These are phyloP conservation scores for Anthoscopus minutus DNA, from an alignment of 2,113 vertebrate species.

Conservation along the genomic window DNA sequence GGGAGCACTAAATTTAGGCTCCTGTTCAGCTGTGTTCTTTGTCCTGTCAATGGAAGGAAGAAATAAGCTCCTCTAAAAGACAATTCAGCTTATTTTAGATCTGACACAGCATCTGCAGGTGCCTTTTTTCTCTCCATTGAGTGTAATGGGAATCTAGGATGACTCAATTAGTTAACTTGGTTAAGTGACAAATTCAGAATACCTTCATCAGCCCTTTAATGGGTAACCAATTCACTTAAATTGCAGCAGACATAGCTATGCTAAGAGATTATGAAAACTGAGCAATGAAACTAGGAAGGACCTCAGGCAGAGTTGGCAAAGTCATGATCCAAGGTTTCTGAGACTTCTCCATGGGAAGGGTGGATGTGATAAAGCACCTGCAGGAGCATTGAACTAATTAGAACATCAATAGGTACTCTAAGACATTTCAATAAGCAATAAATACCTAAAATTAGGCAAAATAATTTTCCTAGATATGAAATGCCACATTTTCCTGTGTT, in stretches of 20 bases:
- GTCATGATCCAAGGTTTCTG: not conserved
- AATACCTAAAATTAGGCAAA: not conserved
- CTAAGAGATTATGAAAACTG: not conserved
- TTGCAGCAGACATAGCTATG: not conserved
- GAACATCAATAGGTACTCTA: not conserved
- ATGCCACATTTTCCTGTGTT: not conserved
- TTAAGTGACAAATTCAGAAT: not conserved
- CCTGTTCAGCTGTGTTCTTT: slow-evolving; percentile 31
- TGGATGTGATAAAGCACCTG: not conserved
- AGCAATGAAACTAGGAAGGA: not conserved
- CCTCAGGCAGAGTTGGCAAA: not conserved
- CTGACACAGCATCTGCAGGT: slow-evolving; percentile 40
- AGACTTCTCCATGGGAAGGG: not conserved
- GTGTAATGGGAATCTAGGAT: not conserved
- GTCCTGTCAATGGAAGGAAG: slow-evolving; percentile 28
- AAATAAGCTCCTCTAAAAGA: slow-evolving; percentile 48
- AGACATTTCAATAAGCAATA: not conserved
- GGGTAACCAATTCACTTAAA: not conserved
- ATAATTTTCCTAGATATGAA: not conserved
- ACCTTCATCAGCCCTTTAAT: not conserved
- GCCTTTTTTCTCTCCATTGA: not conserved
- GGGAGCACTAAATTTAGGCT: slow-evolving; percentile 50
- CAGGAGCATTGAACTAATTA: not conserved
- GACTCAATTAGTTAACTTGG: not conserved
- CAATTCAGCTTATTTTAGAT: slow-evolving; percentile 55